These are phyloP conservation scores for Saturnia japonica DNA, from an alignment of 2,888 invertebrate genomes.

Conservation along the genomic window DNA sequence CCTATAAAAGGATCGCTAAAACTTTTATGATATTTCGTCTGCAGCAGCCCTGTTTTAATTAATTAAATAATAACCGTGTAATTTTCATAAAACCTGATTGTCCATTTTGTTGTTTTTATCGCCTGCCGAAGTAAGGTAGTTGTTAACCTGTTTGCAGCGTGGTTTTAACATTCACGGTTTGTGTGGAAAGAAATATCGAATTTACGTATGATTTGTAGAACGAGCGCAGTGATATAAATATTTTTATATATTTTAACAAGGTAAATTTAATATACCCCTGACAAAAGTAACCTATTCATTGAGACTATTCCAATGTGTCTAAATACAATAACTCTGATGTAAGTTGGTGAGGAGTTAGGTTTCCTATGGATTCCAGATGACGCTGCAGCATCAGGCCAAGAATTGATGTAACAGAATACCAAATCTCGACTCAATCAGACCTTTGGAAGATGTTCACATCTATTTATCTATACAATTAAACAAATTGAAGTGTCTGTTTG, in stretches of 20 bases:
- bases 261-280: no score
- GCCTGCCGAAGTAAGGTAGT: neutral
- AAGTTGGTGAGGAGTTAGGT: no score
- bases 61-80: conserved; percentile 7
- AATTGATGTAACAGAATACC: no score
- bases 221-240: neutral
- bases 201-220: neutral
- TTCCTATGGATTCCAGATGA: no score
- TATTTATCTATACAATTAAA: no score
- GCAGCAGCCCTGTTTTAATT: neutral
- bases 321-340: no score
- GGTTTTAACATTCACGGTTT: neutral
- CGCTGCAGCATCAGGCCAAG: no score
- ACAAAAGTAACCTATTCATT: no score
- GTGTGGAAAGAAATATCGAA: neutral
- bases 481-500: no score
- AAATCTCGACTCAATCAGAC: no score
- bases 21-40: neutral
- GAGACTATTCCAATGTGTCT: no score
- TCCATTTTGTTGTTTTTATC: neutral
- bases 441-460: no score
- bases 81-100: conserved; percentile 10
- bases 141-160: neutral
- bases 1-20: neutral
- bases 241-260: neutral